Percentiles rank a stretch among this genome's conserved stretches.
phyloP scores from a whole-genome alignment of 1,140 invertebrate genomes.

The Lamellibrachia luymesi region DNA sequence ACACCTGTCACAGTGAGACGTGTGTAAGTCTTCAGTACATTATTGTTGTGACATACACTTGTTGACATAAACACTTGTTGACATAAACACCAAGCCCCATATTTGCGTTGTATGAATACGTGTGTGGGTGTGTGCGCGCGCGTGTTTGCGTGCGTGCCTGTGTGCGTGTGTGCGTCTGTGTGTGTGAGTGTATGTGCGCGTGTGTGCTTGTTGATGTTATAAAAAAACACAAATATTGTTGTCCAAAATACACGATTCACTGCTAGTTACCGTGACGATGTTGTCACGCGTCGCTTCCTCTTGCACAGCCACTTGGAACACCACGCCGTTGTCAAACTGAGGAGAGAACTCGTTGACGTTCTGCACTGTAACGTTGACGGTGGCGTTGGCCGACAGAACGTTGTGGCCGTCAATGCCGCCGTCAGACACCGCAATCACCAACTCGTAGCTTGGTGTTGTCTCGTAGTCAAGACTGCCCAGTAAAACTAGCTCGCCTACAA shows the following conservation, averaged over 20 bases:
- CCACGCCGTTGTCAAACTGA: not conserved
- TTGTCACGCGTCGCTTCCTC: not conserved
- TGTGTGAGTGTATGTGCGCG: too few relatives aligned
- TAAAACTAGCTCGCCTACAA: slow-evolving; percentile 10
- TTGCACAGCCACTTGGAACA: not conserved
- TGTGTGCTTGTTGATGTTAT: too few relatives aligned
- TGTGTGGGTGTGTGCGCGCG: too few relatives aligned
- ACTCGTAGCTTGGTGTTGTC: not conserved
- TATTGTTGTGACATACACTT: too few relatives aligned
- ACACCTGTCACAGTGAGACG: not conserved
- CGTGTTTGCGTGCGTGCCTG: too few relatives aligned
- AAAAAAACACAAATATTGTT: too few relatives aligned
- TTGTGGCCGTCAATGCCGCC: slow-evolving; percentile 16
- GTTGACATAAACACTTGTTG: too few relatives aligned
- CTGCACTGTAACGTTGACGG: not conserved
- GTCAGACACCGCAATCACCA: not conserved
- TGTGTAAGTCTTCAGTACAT: not conserved
- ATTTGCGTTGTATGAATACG: too few relatives aligned
- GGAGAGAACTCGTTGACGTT: not conserved
- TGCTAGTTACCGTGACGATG: not conserved
- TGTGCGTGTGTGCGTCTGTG: too few relatives aligned
- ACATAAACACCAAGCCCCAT: too few relatives aligned
- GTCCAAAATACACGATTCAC: too few relatives aligned
- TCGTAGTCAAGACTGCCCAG: not conserved
- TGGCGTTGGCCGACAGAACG: not conserved